A percentile compares a stretch with the other conserved stretches of the same genome.
Conservation (phyloP, 2,888 invertebrate species). For the Phyto melanocephala region DNA sequence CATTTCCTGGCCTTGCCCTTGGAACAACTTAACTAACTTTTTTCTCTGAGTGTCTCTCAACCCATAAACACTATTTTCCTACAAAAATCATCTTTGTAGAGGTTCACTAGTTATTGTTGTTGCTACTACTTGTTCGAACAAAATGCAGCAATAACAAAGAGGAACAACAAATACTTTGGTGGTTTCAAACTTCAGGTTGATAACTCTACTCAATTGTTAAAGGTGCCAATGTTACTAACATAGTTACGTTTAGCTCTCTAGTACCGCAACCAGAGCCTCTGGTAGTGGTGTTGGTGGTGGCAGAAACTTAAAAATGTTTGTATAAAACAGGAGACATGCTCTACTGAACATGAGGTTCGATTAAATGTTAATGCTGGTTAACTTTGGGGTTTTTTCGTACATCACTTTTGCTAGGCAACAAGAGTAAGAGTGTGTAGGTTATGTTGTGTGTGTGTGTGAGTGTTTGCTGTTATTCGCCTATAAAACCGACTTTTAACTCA, state of each 20-base stretch:
- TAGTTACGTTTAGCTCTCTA: not conserved
- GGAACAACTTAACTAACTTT: not conserved
- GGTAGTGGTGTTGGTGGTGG: constrained; percentile 30
- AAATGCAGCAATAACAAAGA: constrained; percentile 18
- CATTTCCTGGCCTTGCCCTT: too few species aligned
- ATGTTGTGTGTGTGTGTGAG: not conserved
- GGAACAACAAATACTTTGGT: constrained; percentile 64
- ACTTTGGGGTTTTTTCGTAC: constrained; percentile 73
- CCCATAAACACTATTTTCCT: constrained; percentile 21
- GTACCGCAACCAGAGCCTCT: constrained; percentile 28
- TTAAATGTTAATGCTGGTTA: constrained; percentile 78
- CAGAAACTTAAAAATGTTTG: constrained; percentile 51
- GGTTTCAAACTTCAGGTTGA: constrained; percentile 51
- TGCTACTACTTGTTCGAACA: constrained; percentile 62
- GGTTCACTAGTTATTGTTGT: constrained; percentile 72
- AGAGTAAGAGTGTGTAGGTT: too few species aligned
- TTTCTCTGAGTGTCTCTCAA: constrained; percentile 35
- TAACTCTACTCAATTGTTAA: constrained; percentile 60
- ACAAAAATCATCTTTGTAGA: constrained; percentile 69
- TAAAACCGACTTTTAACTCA: constrained; percentile 60
- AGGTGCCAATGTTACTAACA: constrained; percentile 64
- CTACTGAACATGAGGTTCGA: constrained; percentile 78
- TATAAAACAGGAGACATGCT: constrained; percentile 77
- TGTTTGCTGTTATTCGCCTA: constrained; percentile 23
- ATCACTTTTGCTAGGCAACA: constrained; percentile 39